Base-by-base conservation (phyloP, 2,797 vertebrate species). In the Buceros bicornis region DNA sequence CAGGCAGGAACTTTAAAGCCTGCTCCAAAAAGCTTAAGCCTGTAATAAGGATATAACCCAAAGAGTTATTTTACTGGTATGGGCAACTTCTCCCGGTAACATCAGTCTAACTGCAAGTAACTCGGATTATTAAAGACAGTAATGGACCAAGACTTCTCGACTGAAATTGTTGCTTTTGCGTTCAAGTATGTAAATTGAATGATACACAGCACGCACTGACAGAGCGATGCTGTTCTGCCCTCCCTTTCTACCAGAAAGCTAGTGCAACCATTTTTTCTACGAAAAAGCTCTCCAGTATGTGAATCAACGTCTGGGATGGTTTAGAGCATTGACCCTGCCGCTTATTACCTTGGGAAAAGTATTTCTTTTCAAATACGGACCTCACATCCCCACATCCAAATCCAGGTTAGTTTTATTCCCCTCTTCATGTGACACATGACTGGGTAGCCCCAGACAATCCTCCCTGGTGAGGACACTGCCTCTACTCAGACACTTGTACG, bases 11-110 rank as follows among this genome's bases (percentile, higher is more conserved):
- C 60, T 91, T 57, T 87, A 87, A 92, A 93, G 72, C 65, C 69
- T 78, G 64, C 56, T 82, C 67, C 61, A 80, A 62, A 89, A 91
- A 80, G 28, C 61, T 67, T 88, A 95, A 95, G 85, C 40, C 71
- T 93, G 48, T 67, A 93, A 80, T 56, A 92, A 47, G 71, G 57
- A 70, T 48, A 20, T 57, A 92, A 88, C 45, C 37, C 21, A 47
- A 48, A 24, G 53, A 91, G 31, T 88, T 82, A 54, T 72, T 87
- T 93, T 79, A 79, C 64, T 51, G 57, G 79, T 35, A 65, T 0
- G 62, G 24, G 33, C 40, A 90, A 89, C 33, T 51, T 71, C 53
- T 78, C 61, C 53, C 42, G 51, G 4, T 79, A 53, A 26, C 2
- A 0, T 35, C 24, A 73, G 57, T 66, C 56, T 58, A 45, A 62